phyloP scores from a whole-genome alignment of 2,797 vertebrate genomes.

The Clarias fuscus region DNA sequence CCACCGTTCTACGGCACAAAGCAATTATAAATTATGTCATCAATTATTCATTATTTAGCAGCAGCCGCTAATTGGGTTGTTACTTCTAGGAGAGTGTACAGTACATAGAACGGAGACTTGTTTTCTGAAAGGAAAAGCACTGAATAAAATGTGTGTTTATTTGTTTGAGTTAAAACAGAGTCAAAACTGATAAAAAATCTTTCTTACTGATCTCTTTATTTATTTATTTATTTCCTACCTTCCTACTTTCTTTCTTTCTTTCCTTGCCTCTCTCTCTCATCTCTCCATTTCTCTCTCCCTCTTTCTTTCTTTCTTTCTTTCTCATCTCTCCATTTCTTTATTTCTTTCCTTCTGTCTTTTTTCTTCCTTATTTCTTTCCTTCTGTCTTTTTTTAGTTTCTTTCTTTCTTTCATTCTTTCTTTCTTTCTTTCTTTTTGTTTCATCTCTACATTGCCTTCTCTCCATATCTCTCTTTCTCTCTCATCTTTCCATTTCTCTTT shows the following conservation, averaged over 20 bases:
- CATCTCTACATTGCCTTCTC: neutral
- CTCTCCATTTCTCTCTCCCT: neutral
- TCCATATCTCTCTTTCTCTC: neutral
- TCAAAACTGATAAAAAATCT: neutral
- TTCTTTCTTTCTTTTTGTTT: neutral
- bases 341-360: neutral
- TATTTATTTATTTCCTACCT: neutral
- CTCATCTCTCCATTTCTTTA: neutral
- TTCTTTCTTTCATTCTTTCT: too few species aligned
- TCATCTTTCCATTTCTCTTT: neutral
- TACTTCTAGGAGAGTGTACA: neutral
- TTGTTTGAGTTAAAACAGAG: neutral
- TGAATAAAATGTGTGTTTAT: too few species aligned
- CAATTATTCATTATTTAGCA: constrained; percentile 28
- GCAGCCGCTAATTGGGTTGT: constrained; percentile 17
- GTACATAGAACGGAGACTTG: neutral
- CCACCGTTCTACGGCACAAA: neutral
- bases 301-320: neutral
- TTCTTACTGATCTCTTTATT: neutral
- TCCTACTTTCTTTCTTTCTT: neutral
- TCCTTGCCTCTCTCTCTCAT: neutral
- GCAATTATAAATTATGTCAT: constrained; percentile 14
- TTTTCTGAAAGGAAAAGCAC: neutral
- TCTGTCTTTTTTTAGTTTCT: neutral
- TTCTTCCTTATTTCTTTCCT: neutral